Evolutionary conservation across 1,140 invertebrate species (phyloP).

Genomic region (Schlechtendalia chinensis): DNA sequence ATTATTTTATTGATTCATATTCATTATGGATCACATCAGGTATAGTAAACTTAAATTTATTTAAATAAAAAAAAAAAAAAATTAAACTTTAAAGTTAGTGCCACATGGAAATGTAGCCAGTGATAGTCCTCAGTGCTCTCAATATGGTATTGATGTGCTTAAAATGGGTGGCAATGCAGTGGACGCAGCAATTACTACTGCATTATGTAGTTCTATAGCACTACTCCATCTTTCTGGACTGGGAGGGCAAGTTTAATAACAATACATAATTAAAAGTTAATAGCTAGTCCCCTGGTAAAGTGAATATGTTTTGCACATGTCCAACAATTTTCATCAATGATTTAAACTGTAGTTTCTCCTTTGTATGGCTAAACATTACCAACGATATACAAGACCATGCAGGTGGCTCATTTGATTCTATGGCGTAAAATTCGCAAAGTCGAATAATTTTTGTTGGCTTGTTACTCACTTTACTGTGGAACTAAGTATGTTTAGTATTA

Average conservation of each 20-base stretch:
- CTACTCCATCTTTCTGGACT: constrained; percentile 68
- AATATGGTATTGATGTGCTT: constrained; percentile 67
- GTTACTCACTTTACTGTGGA: no score
- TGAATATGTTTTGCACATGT: no score
- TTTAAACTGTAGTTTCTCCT: no score
- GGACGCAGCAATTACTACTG: constrained; percentile 68
- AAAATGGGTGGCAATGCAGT: constrained; percentile 68
- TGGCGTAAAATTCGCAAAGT: no score
- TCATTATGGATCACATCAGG: constrained; percentile 41
- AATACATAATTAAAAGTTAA: not conserved
- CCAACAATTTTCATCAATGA: no score
- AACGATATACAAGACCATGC: no score
- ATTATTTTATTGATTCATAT: constrained; percentile 42
- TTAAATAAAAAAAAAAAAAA: not conserved
- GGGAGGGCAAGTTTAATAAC: constrained; percentile 63
- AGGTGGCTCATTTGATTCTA: no score
- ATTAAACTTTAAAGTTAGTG: constrained; percentile 59
- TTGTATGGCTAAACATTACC: no score
- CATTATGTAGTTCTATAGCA: constrained; percentile 68
- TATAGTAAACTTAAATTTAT: constrained; percentile 5
- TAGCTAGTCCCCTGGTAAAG: no score
- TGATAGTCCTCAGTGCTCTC: constrained; percentile 69
- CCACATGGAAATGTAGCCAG: constrained; percentile 74
- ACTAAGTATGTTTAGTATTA: not conserved
- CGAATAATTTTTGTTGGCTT: no score